These are phyloP conservation scores for Camptogramma bilineatum DNA, from an alignment of 2,888 invertebrate species.

Conservation along the genomic window DNA sequence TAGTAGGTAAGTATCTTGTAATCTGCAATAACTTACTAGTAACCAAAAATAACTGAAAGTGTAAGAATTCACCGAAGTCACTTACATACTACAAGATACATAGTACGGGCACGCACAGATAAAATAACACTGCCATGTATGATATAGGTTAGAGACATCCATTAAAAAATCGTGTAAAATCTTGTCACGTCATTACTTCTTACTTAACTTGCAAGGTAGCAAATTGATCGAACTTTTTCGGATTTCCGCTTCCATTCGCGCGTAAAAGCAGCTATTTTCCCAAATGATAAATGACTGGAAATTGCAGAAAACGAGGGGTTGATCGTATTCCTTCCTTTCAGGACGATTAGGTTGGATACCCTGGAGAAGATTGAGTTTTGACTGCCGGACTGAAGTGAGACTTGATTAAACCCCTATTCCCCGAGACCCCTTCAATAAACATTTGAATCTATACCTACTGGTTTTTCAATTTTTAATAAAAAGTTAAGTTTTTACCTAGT, in stretches of 20 bases:
- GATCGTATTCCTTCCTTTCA: constrained; percentile 45
- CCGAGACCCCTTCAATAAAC: constrained; percentile 1
- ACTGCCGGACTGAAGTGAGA: constrained; percentile 7
- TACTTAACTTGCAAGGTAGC: constrained; percentile 10
- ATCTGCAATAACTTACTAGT: too few relatives aligned
- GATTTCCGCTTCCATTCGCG: constrained; percentile 36
- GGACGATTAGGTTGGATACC: constrained; percentile 29
- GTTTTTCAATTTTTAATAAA: neutral
- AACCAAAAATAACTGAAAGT: too few relatives aligned
- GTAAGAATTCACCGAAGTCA: too few relatives aligned
- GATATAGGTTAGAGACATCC: too few relatives aligned
- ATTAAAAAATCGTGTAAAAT: neutral
- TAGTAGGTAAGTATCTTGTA: too few relatives aligned
- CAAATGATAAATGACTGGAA: constrained; percentile 39
- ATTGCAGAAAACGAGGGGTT: constrained; percentile 38
- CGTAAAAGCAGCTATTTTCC: constrained; percentile 37
- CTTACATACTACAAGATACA: too few relatives aligned
- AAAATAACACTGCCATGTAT: too few relatives aligned
- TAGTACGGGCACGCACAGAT: too few relatives aligned
- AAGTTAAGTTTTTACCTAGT: too few relatives aligned
- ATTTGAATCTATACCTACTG: neutral
- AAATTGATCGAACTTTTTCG: constrained; percentile 31
- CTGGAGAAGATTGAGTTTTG: constrained; percentile 14
- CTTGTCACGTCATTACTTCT: constrained; percentile 3
- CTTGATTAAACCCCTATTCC: neutral